phyloP scores from a whole-genome alignment of 2,113 vertebrate species.

The Xiphophorus couchianus region DNA sequence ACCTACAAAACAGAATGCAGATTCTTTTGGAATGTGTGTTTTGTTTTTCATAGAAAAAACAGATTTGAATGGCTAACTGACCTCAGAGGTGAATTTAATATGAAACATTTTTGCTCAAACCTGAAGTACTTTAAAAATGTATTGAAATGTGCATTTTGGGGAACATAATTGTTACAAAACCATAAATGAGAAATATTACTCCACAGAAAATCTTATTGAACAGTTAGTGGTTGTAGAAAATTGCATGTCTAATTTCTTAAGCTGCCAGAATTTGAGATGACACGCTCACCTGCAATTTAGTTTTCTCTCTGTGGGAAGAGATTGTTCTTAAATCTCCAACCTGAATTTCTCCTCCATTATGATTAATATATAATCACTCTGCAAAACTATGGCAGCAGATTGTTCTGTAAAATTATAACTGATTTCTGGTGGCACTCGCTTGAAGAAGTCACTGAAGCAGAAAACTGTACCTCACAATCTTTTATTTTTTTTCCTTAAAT shows the following conservation, averaged over 20 bases:
- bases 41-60: neutral
- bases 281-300: slow-evolving; percentile 18
- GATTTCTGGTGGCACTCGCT: slow-evolving; percentile 4
- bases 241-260: neutral
- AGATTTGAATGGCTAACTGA: neutral
- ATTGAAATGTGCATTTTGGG: no score
- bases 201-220: neutral
- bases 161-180: no score
- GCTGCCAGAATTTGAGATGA: slow-evolving; percentile 23
- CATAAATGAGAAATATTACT: neutral
- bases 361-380: slow-evolving; percentile 36
- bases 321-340: slow-evolving; percentile 23
- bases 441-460: slow-evolving; percentile 24
- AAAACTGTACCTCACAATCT: slow-evolving; percentile 1
- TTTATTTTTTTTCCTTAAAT: neutral
- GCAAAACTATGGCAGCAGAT: slow-evolving; percentile 23
- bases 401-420: slow-evolving; percentile 26
- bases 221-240: slow-evolving; percentile 1
- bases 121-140: no score
- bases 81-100: neutral
- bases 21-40: slow-evolving; percentile 6
- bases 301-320: slow-evolving; percentile 39
- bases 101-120: no score
- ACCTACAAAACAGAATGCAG: slow-evolving; percentile 40
- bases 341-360: slow-evolving; percentile 40